Evolutionary conservation across 2,113 vertebrate genomes (phyloP), one percentile per base, ranked within the genome.

Genomic region (Carassius auratus): DNA sequence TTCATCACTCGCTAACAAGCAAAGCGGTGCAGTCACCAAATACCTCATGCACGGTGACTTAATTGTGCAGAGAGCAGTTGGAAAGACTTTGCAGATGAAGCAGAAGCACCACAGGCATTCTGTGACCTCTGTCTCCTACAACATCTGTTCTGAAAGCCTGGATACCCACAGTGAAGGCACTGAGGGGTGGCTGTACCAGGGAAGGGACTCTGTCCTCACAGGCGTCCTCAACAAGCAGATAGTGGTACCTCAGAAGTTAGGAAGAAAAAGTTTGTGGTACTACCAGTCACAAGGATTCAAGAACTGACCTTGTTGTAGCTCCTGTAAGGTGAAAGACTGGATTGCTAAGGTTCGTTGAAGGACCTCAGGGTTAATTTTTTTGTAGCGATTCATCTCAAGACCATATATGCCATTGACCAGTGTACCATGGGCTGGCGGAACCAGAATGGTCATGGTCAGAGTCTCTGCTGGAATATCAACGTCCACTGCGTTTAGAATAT

Each of bases 271-370:
- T 75, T 33, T 84, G 38, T 15, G 30, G 23, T 9, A 30, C 7
- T 26, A 75, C 19, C 33, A 21, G 38, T 36, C 66, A 68, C 15
- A n/a, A 10, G 5, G 38, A 42, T 57, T 78, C 12, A 8, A 64
- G 19, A 68, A 68, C 89, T 90, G 84, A 94, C 90, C 90, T 92
- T 74, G 88, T 4, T 45, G 50, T 14, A 94, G 91, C 86, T 95
- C 91, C 85, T 92, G 77, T 23, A 87, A 64, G 73, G 91, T 94
- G 93, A 96, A 95, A 66, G 90, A 42, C 42, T 84, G 86, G 85
- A 93, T 19, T 0, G 71, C 48, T 6, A 85, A 81, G 61, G 83
- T 90, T 86, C 86, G 86, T 55, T 80, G 88, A 45, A 93, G 89
- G 14, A 88, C 83, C 0, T 91, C 87, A 0, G 87, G 74, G 36